These are phyloP conservation scores for Heterotilapia buettikoferi DNA, from an alignment of 2,113 vertebrate genomes.

Conservation along the genomic window DNA sequence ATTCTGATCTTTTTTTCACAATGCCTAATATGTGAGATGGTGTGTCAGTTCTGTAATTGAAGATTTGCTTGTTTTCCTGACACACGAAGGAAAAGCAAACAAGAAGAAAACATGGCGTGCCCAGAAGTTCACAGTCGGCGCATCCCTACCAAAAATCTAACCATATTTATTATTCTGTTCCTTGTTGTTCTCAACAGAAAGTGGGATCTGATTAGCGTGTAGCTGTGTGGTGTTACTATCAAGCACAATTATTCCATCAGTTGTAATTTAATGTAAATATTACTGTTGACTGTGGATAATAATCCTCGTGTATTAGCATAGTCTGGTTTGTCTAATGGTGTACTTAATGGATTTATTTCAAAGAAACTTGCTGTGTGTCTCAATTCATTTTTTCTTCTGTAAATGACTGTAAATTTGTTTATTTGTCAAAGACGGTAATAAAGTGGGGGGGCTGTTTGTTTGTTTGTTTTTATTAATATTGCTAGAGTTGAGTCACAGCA, in stretches of 20 bases:
- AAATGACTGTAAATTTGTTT: conserved; percentile 22
- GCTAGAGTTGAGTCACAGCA: background rate
- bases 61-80: background rate
- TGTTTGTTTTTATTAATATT: background rate
- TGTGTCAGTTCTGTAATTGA: background rate
- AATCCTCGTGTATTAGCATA: conserved; percentile 16
- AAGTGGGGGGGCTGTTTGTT: background rate
- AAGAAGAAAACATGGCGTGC: background rate
- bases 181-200: background rate
- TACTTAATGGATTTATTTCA: conserved; percentile 19
- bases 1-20: background rate
- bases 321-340: conserved; percentile 10
- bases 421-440: conserved; percentile 9
- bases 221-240: conserved; percentile 24
- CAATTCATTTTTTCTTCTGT: conserved; percentile 19
- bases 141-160: background rate
- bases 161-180: background rate
- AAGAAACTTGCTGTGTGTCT: background rate
- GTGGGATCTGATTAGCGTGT: background rate
- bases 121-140: background rate
- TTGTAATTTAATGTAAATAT: conserved; percentile 54
- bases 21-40: background rate
- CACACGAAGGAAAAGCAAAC: background rate
- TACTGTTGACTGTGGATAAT: conserved; percentile 13
- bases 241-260: conserved; percentile 51